Evolutionary conservation across 1,140 invertebrate species (phyloP).

Genomic region (Euwallacea fornicatus): DNA sequence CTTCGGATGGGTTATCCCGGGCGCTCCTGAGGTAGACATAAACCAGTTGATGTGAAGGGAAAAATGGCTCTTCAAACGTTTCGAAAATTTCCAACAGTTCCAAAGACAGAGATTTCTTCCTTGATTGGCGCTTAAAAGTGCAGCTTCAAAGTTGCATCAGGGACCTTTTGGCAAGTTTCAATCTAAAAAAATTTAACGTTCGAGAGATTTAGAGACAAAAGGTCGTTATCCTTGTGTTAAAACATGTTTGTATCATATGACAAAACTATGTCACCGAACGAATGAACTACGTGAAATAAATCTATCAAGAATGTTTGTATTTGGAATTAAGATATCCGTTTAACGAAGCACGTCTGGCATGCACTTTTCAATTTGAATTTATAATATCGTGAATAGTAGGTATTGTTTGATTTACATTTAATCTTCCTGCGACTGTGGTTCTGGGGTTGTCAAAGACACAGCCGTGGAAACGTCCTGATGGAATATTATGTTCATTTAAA

Average conservation of each 20-base stretch:
- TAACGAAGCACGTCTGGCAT: slow-evolving; percentile 18
- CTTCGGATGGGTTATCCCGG: no score
- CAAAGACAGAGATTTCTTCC: no score
- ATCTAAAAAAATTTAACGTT: no score
- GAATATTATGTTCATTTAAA: slow-evolving; percentile 21
- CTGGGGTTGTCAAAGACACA: slow-evolving; percentile 20
- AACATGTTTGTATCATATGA: background rate
- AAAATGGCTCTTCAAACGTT: no score
- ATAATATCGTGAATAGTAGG: slow-evolving; percentile 16
- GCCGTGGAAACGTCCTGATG: slow-evolving; percentile 10
- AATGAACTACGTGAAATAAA: slow-evolving; percentile 7
- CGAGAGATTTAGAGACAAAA: no score
- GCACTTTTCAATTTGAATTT: slow-evolving; percentile 30
- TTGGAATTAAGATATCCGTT: slow-evolving; percentile 25
- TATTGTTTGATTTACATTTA: slow-evolving; percentile 32
- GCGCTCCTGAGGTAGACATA: no score
- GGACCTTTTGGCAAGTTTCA: no score
- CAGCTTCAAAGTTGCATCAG: no score
- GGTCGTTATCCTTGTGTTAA: no score
- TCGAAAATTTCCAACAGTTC: no score
- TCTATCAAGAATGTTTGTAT: slow-evolving; percentile 17
- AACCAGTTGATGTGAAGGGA: no score
- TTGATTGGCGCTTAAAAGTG: no score
- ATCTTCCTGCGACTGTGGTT: slow-evolving; percentile 4
- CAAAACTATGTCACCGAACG: background rate